Conservation (phyloP, 1,140 invertebrate species). For the Zaprionus gabonicus region DNA sequence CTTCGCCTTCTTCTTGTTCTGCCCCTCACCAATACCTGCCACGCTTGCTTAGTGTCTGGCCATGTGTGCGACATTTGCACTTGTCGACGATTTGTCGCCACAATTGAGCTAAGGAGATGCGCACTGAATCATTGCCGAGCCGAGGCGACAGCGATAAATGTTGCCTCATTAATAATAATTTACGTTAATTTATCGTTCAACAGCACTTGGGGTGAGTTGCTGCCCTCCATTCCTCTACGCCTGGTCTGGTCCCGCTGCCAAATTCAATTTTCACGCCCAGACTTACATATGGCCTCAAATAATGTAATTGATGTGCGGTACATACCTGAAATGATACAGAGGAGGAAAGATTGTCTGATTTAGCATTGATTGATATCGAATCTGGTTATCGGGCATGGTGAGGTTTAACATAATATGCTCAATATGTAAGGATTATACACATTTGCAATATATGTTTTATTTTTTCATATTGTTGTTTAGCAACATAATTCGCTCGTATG, state of each 20-base stretch:
- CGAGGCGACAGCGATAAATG: constrained; percentile 71
- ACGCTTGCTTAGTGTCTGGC: not conserved
- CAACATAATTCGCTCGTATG: not conserved
- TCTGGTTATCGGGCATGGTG: not conserved
- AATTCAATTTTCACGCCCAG: constrained; percentile 49
- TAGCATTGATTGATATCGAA: constrained; percentile 26
- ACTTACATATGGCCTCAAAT: constrained; percentile 67
- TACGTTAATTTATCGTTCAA: constrained; percentile 76
- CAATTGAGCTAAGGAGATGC: constrained; percentile 38
- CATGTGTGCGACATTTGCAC: constrained; percentile 61
- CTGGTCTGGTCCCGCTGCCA: constrained; percentile 13
- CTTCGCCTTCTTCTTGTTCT: too few relatives aligned
- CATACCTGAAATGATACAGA: constrained; percentile 66
- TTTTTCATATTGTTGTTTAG: too few relatives aligned
- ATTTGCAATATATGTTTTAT: too few relatives aligned
- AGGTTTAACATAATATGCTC: not conserved
- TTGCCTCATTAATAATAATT: constrained; percentile 79
- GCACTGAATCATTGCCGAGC: constrained; percentile 9
- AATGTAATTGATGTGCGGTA: constrained; percentile 63
- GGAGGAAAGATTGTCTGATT: constrained; percentile 39
- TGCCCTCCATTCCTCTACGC: not conserved
- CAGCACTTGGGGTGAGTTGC: constrained; percentile 47
- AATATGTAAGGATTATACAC: not conserved
- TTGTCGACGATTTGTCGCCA: constrained; percentile 61
- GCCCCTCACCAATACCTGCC: not conserved